Evolutionary conservation across 2,797 vertebrate species (phyloP).

Genomic region (Brachymystax lenok): DNA sequence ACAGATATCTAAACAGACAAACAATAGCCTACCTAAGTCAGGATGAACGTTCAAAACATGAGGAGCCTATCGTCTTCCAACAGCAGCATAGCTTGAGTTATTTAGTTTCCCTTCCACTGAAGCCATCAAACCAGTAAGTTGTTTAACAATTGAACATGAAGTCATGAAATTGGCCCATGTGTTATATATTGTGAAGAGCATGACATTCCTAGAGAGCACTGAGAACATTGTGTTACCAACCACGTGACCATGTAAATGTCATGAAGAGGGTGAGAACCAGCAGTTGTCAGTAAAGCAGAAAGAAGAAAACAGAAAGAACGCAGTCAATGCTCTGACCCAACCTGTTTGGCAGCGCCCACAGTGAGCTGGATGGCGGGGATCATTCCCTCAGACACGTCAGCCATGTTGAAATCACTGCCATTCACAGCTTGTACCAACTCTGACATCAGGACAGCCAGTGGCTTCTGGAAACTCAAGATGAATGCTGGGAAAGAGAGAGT

Average conservation of each 20-base stretch:
- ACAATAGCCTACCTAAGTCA: neutral
- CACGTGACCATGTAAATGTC: neutral
- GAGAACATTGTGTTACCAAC: neutral
- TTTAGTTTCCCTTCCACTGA: slow-evolving; percentile 1
- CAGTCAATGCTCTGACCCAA: slow-evolving; percentile 39
- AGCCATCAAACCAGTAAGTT: neutral
- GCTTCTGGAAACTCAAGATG: slow-evolving; percentile 56
- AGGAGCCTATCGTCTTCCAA: neutral
- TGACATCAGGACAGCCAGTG: slow-evolving; percentile 54
- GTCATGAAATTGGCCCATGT: neutral
- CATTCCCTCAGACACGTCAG: slow-evolving; percentile 43
- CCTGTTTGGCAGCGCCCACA: slow-evolving; percentile 60
- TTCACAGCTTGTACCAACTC: slow-evolving; percentile 49
- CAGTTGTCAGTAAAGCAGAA: neutral
- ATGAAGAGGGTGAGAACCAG: neutral
- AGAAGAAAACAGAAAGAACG: neutral
- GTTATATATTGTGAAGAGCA: slow-evolving; percentile 1
- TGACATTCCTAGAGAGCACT: neutral
- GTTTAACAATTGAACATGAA: neutral
- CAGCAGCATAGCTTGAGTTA: neutral
- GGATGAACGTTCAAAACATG: neutral
- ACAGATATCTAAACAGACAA: neutral
- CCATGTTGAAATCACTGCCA: slow-evolving; percentile 48
- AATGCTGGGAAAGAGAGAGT: slow-evolving; percentile 56
- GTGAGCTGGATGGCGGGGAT: slow-evolving; percentile 56